A percentile compares a stretch with the other conserved stretches of the same genome.
Evolutionary conservation across 2,888 invertebrate genomes (phyloP).

Genomic region (Mythimna albipuncta): DNA sequence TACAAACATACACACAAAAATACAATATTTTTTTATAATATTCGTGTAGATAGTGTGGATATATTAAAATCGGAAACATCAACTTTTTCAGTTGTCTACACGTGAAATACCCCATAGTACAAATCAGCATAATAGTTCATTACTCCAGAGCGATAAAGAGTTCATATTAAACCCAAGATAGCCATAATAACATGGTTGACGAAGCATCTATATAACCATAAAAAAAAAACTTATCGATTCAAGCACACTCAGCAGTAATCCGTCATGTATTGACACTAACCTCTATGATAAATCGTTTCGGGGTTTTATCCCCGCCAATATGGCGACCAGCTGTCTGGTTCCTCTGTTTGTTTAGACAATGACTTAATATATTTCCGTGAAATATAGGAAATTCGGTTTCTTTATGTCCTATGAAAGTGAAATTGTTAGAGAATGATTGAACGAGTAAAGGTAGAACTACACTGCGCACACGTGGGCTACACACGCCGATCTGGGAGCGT

Average conservation of each 20-base stretch:
- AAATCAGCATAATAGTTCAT: conserved; percentile 17
- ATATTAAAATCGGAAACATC: too few relatives aligned
- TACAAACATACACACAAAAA: too few relatives aligned
- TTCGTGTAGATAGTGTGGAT: too few relatives aligned
- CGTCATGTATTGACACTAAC: conserved; percentile 56
- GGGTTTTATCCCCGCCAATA: conserved; percentile 41
- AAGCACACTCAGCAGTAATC: conserved; percentile 42
- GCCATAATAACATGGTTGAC: conserved; percentile 16
- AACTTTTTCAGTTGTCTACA: too few relatives aligned
- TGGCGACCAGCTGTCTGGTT: conserved; percentile 57
- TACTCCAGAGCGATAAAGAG: not conserved
- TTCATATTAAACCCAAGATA: conserved; percentile 11
- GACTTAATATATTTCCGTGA: conserved; percentile 45
- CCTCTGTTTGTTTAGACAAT: conserved; percentile 51
- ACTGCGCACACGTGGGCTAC: too few relatives aligned
- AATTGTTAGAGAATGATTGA: too few relatives aligned
- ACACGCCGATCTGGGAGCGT: too few relatives aligned
- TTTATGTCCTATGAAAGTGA: conserved; percentile 1
- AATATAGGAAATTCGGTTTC: conserved; percentile 15
- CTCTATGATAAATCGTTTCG: conserved; percentile 59
- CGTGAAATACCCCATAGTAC: not conserved
- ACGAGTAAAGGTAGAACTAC: too few relatives aligned
- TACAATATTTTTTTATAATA: too few relatives aligned
- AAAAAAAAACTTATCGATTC: conserved; percentile 51
- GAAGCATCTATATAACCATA: conserved; percentile 23